Percentiles rank a stretch among this genome's conserved stretches.
Conservation (phyloP, 1,140 invertebrate species). For the Ooceraea biroi region DNA sequence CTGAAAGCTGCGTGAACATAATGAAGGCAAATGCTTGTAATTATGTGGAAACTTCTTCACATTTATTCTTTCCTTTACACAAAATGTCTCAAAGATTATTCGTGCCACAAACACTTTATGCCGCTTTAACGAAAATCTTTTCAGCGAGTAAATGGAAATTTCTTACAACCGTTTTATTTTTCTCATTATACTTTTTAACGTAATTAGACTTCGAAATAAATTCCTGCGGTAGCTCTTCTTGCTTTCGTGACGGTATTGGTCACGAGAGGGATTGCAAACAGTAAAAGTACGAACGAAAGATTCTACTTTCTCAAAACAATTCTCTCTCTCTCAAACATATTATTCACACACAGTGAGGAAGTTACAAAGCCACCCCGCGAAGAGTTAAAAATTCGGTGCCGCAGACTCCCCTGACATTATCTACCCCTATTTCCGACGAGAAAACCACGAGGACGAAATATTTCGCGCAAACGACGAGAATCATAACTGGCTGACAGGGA, state of each 20-base stretch:
- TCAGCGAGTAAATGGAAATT: neutral
- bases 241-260: neutral
- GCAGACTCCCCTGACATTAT: slow-evolving; percentile 50
- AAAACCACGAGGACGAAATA: slow-evolving; percentile 50
- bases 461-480: slow-evolving; percentile 9
- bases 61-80: neutral
- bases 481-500: neutral
- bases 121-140: neutral
- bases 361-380: slow-evolving; percentile 11
- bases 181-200: neutral
- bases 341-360: slow-evolving; percentile 28
- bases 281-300: neutral
- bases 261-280: neutral
- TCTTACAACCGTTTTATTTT: neutral
- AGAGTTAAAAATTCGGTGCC: slow-evolving; percentile 52
- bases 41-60: neutral
- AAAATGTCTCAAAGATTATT: neutral
- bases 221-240: neutral
- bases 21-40: slow-evolving; percentile 22
- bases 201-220: slow-evolving; percentile 17
- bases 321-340: neutral
- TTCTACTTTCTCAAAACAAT: neutral
- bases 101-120: neutral
- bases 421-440: slow-evolving; percentile 59
- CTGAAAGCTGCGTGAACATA: neutral